Evolutionary conservation across 2,113 vertebrate genomes (phyloP).

Genomic region (Ameiurus melas): DNA sequence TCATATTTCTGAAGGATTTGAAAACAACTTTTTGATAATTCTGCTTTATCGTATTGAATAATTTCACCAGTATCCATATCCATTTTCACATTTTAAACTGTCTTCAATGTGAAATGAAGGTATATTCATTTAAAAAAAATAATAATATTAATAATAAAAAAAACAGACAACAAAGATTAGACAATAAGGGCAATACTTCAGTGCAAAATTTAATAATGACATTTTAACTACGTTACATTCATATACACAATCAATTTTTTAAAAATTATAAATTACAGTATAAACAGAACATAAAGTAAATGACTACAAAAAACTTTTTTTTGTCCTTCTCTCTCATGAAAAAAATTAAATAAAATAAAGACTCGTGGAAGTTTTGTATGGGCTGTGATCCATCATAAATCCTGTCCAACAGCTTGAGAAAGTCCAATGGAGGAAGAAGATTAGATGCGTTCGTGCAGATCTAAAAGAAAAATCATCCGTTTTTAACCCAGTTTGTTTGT

Average conservation of each 20-base stretch:
- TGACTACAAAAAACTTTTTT: too few relatives aligned
- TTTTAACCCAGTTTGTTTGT: background rate
- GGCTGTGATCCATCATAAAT: background rate
- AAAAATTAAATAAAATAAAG: too few relatives aligned
- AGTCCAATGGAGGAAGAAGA: background rate
- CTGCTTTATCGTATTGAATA: background rate
- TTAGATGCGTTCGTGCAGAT: background rate
- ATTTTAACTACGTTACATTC: conserved; percentile 2
- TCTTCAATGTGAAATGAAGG: background rate
- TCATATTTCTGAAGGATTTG: background rate
- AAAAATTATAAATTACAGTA: conserved; percentile 42
- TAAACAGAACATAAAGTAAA: conserved; percentile 20
- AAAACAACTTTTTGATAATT: background rate
- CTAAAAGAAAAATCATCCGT: background rate
- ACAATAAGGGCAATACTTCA: conserved; percentile 4
- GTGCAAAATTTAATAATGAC: conserved; percentile 38
- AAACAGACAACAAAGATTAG: background rate
- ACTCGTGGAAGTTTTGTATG: background rate
- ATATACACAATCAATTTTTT: conserved; percentile 31
- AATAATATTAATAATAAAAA: too few relatives aligned
- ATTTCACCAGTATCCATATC: background rate
- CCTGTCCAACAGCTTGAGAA: too few relatives aligned
- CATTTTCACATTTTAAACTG: background rate
- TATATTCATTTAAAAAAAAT: background rate
- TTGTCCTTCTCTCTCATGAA: too few relatives aligned